These are phyloP conservation scores for Anastatus disparis DNA, from an alignment of 1,140 invertebrate genomes.

Conservation along the genomic window DNA sequence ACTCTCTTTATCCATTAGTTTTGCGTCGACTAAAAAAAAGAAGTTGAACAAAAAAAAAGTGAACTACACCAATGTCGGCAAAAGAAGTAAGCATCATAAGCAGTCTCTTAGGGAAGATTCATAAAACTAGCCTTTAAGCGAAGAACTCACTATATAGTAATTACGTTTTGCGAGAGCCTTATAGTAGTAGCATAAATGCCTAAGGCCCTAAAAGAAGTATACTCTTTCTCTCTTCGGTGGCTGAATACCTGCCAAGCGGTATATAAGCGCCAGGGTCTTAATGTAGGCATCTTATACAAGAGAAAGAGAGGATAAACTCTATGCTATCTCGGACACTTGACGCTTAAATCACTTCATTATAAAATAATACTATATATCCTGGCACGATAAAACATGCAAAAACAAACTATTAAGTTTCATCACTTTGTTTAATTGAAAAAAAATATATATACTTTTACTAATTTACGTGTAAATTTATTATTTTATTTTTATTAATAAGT, in stretches of 20 bases:
- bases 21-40: neutral
- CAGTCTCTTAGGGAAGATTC: slow-evolving; percentile 10
- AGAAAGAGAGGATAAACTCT: too few species aligned
- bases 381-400: neutral
- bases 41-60: too few species aligned
- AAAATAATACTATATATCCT: neutral
- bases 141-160: slow-evolving; percentile 16
- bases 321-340: slow-evolving; percentile 7
- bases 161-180: slow-evolving; percentile 11
- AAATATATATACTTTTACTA: too few species aligned
- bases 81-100: neutral
- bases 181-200: slow-evolving; percentile 23
- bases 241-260: slow-evolving; percentile 19
- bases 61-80: too few species aligned
- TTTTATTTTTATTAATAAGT: too few species aligned
- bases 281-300: slow-evolving; percentile 31
- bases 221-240: slow-evolving; percentile 20
- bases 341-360: slow-evolving; percentile 35
- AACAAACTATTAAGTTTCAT: neutral
- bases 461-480: too few species aligned
- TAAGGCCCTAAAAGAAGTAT: too few species aligned
- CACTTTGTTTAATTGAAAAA: neutral
- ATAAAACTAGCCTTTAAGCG: slow-evolving; percentile 30
- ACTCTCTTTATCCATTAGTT: slow-evolving; percentile 13
- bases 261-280: slow-evolving; percentile 28